Evolutionary conservation across 2,888 invertebrate species (phyloP), one percentile per base, ranked within the genome.

Genomic region (Thumatha senex): DNA sequence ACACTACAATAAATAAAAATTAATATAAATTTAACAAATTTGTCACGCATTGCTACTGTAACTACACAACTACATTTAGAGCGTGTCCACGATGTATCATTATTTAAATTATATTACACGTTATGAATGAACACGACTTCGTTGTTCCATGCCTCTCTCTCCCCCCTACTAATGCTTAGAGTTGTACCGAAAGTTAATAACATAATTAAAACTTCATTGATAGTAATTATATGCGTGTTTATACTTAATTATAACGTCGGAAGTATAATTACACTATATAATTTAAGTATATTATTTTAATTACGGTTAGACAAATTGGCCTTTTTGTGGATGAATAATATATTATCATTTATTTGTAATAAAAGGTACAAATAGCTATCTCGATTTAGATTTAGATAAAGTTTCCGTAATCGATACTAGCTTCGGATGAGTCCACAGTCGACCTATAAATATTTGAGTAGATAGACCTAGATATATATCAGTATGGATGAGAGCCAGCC

Each of bases 21-120:
- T 49, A 53, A 48, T 63, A 55, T 51, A 46, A 47, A 59, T 56
- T 47, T 38, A 67, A 51, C 49, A 51, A 34, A 48, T 29, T 48
- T 13, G 41, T 49, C 49, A 49, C 46, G 18, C 11, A 15, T 24
- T 24, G 18, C n/a, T n/a, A n/a, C n/a, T n/a, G 14, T 18, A 18
- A 11, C 48, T 58, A 61, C 43, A 48, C 54, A 38, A 48, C 50
- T 40, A 50, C 18, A 7, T 49, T n/a, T 34, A 40, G 50, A 61
- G 57, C 68, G 70, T 70, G 63, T 49, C 46, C 54, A 61, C 61
- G 55, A 58, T 44, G 31, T 63, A 55, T 57, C 24, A 63, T 70
- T 67, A 62, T 44, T 47, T 55, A 56, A 60, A 56, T 54, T 56
- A 62, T 62, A 62, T 54, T 46, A 55, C 38, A 48, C 51, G 42